phyloP scores from a whole-genome alignment of 2,888 invertebrate genomes.

The Macaria liturata region DNA sequence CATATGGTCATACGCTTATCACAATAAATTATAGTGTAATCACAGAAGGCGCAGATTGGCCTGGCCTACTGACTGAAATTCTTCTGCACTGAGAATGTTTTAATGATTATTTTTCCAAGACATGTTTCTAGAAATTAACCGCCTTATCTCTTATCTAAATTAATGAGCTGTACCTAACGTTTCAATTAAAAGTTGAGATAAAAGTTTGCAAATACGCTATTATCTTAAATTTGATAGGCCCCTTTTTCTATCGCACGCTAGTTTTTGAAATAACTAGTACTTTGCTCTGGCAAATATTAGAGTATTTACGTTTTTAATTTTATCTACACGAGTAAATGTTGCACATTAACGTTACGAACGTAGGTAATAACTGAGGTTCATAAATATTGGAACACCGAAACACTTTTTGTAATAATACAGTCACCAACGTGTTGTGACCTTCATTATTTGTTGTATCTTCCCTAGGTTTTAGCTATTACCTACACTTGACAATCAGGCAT shows the following conservation, averaged over 20 bases:
- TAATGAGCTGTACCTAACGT: conserved; percentile 7
- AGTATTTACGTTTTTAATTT: too few relatives aligned
- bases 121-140: conserved; percentile 7
- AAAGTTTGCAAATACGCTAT: conserved; percentile 38
- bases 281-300: too few relatives aligned
- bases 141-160: conserved; percentile 11
- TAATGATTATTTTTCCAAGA: background rate
- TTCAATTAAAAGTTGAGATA: conserved; percentile 34
- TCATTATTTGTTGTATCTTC: too few relatives aligned
- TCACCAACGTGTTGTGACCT: too few relatives aligned
- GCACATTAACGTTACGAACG: too few relatives aligned
- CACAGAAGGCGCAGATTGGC: background rate
- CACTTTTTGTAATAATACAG: too few relatives aligned
- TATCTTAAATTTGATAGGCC: conserved; percentile 39
- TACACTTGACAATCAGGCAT: too few relatives aligned
- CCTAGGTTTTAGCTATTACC: too few relatives aligned
- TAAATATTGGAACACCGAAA: too few relatives aligned
- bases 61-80: conserved; percentile 1
- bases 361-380: too few relatives aligned
- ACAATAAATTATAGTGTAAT: background rate
- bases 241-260: background rate
- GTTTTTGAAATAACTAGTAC: too few relatives aligned
- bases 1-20: background rate
- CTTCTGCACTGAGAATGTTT: background rate
- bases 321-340: too few relatives aligned